Base-by-base conservation (phyloP, 2,888 invertebrate genomes). In the Drosophila aldrichi region DNA sequence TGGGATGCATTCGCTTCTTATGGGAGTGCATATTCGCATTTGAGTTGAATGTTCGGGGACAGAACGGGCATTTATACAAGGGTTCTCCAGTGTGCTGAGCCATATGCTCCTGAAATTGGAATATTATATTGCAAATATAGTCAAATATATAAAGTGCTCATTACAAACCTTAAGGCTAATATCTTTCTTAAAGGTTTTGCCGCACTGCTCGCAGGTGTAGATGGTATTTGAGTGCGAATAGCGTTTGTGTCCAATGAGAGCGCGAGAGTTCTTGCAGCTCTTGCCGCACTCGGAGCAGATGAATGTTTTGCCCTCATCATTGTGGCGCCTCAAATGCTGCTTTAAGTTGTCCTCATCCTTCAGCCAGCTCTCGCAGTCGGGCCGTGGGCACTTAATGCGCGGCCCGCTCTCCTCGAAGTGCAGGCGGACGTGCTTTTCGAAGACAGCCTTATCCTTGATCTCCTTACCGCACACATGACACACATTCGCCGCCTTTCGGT, bases 401-500 rank as follows among this genome's bases (percentile, higher is more conserved):
- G 93, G 92, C 3, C 91, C 91, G 41, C 91, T 92, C 1, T 91
- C 89, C 38, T 91, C 91, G 40, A 91, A 92, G 65, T 93, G 93
- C 67, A 91, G 77, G 4, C 91, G 81, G 18, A 92, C 92, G 80
- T 93, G 92, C 43, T 91, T 92, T 57, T 92, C 92, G 58, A 91
- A 93, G 8, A 91, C 90, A 32, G 91, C 88, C 63, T 92, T 92
- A 29, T 92, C 92, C 16, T 92, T 91, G 66, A 93, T 92, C 54
- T 91, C 91, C 70, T 93, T 93, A 25, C 92, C 92, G 59, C 93
- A 93, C 12, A 92, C 92, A 78, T 93, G 92, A 61, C 92, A 93
- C 25, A 92, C 90, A 77, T 92, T 91, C 4, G 91, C 89, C 8
- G 92, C 92, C 55, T 91, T 90, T 18, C 87, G 89, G 56, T 92